A percentile compares a stretch with the other conserved stretches of the same genome.
These are phyloP conservation scores for Emmelina monodactyla DNA, from an alignment of 2,888 invertebrate species.

Conservation along the genomic window DNA sequence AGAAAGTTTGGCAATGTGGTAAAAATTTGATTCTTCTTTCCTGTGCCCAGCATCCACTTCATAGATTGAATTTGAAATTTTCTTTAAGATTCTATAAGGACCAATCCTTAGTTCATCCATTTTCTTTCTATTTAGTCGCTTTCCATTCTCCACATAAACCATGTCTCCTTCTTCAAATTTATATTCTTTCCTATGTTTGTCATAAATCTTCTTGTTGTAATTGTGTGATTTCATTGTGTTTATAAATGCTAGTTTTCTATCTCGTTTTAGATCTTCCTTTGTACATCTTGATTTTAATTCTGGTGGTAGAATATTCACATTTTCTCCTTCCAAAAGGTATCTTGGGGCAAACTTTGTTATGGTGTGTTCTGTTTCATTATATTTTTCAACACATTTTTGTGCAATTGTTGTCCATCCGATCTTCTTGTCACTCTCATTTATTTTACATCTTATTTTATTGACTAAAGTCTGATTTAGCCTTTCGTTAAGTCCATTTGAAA, in stretches of 20 bases:
- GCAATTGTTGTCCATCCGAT: too few relatives aligned
- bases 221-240: slow-evolving; percentile 20
- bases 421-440: slow-evolving; percentile 19
- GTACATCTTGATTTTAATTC: slow-evolving; percentile 15
- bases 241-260: slow-evolving; percentile 18
- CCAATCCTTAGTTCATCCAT: slow-evolving; percentile 19
- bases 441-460: slow-evolving; percentile 22
- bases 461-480: slow-evolving; percentile 20
- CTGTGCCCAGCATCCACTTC: too few relatives aligned
- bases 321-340: slow-evolving; percentile 20
- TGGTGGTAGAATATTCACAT: slow-evolving; percentile 17
- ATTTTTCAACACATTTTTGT: slow-evolving; percentile 18
- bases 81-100: slow-evolving; percentile 2
- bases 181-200: slow-evolving; percentile 14
- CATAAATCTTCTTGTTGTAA: slow-evolving; percentile 16
- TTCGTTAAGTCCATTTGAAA: slow-evolving; percentile 19
- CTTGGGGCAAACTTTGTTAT: slow-evolving; percentile 21
- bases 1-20: too few relatives aligned
- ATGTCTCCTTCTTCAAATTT: slow-evolving; percentile 17
- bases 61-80: too few relatives aligned
- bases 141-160: slow-evolving; percentile 22
- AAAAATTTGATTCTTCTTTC: too few relatives aligned
- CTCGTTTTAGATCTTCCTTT: slow-evolving; percentile 11
- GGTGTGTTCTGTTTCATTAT: slow-evolving; percentile 22
- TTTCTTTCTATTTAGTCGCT: slow-evolving; percentile 21